A percentile compares a stretch with the other conserved stretches of the same genome.
phyloP scores from a whole-genome alignment of 2,888 invertebrate genomes.

The Acleris cristana region DNA sequence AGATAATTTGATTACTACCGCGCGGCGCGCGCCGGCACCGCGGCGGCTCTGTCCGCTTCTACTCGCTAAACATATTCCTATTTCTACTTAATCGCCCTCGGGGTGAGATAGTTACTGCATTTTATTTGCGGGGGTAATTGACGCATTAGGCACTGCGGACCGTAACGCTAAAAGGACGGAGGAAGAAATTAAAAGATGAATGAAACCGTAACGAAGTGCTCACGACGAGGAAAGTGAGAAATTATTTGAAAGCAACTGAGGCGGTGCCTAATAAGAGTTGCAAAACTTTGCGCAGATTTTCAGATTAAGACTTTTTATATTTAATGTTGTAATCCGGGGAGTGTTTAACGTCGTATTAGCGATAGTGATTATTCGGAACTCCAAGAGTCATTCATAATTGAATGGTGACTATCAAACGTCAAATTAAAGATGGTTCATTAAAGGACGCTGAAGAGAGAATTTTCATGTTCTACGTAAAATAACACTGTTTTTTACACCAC shows the following conservation, averaged over 20 bases:
- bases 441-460: conserved; percentile 10
- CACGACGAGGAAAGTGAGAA: conserved; percentile 63
- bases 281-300: conserved; percentile 66
- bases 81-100: conserved; percentile 7
- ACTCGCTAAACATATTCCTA: not conserved
- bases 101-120: conserved; percentile 20
- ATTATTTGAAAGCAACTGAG: conserved; percentile 70
- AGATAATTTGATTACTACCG: conserved; percentile 17
- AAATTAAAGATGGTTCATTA: too few species aligned
- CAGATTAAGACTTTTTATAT: conserved; percentile 54
- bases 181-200: conserved; percentile 70
- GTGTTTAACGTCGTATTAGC: conserved; percentile 11
- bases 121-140: conserved; percentile 47
- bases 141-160: conserved; percentile 57
- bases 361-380: conserved; percentile 1
- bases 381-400: too few species aligned
- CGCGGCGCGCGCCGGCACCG: not conserved
- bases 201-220: conserved; percentile 67
- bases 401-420: too few species aligned
- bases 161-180: conserved; percentile 53
- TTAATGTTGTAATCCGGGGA: conserved; percentile 4
- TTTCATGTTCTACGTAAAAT: conserved; percentile 13
- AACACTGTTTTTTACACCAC: too few species aligned
- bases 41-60: not conserved
- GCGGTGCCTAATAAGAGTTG: conserved; percentile 62